Evolutionary conservation across 2,888 invertebrate genomes (phyloP), one percentile per base, ranked within the genome.

Genomic region (Drepanosiphum platanoidis): DNA sequence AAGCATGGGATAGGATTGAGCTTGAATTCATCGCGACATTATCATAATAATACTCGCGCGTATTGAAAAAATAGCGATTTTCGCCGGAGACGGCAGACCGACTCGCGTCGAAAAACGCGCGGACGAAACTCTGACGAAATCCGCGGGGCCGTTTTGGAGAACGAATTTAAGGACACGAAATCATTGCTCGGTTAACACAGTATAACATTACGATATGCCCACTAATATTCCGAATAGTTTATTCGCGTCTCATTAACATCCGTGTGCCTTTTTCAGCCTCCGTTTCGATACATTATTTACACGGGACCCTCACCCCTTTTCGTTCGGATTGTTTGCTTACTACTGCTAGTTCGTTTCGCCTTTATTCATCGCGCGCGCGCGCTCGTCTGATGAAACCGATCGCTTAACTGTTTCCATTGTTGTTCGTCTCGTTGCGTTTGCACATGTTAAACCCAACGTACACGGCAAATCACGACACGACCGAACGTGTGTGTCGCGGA

Each of bases 301-400:
- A 36, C 39, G 32, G 42, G 22, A 71, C 39, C 72, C 81, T 61
- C 32, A 8, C 34, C 68, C 34, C 22, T 61, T 61, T 52, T 27
- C 30, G 70, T 71, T 81, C 58, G 72, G 39, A 42, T 82, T 82
- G 61, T 58, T 61, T 61, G 61, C 81, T 58, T 52, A 1, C 15
- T n/a, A 72, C 18, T n/a, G n/a, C n/a, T n/a, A n/a, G 82, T 82
- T 61, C 39, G 72, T 61, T 72, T 61, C 82, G 61, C 72, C 30
- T 82, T 58, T 71, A 39, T 32, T 72, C 72, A 30, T 32, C 32
- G 39, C 30, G 61, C 13, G 15, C 64, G 46, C 27, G 34, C n/a
- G n/a, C n/a, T n/a, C n/a, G n/a, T n/a, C n/a, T n/a, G n/a, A n/a
- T 39, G 61, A 13, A 72, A 82, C 61, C 30, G 72, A 82, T 82